phyloP scores from a whole-genome alignment of 1,140 invertebrate genomes.

The Neotoxoptera formosana region DNA sequence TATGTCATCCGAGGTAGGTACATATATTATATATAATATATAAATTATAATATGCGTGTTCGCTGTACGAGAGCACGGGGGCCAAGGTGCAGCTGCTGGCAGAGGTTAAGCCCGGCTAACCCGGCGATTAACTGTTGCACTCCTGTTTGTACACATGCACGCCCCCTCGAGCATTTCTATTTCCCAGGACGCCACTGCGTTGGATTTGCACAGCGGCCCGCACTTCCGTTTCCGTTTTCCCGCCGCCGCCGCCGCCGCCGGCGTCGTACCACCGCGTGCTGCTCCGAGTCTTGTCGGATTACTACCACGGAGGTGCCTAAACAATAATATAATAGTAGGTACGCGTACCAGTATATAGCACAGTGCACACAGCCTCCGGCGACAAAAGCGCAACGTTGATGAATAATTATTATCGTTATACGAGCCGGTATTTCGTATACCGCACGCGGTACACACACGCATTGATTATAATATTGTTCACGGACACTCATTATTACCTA shows the following conservation, averaged over 20 bases:
- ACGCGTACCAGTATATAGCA: too few species aligned
- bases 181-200: neutral
- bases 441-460: neutral
- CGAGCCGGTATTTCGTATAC: neutral
- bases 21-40: neutral
- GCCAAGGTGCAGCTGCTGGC: neutral
- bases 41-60: neutral
- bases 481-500: neutral
- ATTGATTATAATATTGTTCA: neutral
- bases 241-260: too few species aligned
- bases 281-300: neutral
- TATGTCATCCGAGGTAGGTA: neutral
- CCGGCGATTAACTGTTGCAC: slow-evolving; percentile 8
- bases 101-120: neutral
- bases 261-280: neutral
- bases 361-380: neutral
- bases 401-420: neutral
- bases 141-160: neutral
- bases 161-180: neutral
- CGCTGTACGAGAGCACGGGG: neutral
- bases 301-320: neutral
- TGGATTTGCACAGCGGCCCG: neutral
- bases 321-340: too few species aligned
- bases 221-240: slow-evolving; percentile 2
- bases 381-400: neutral